Evolutionary conservation across 2,888 invertebrate species (phyloP).

Genomic region (Xestia sexstrigata): DNA sequence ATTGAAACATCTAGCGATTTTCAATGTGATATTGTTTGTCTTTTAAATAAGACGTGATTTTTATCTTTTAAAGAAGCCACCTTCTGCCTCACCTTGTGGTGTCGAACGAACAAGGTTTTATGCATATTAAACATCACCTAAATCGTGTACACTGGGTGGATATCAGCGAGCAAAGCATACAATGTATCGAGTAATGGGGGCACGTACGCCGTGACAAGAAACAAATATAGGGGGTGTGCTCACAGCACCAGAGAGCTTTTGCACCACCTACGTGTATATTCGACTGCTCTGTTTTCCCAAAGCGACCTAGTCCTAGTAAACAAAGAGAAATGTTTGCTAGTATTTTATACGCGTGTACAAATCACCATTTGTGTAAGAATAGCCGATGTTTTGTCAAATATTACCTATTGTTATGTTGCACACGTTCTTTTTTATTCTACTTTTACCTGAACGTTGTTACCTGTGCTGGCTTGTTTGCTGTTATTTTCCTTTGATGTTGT

Average conservation of each 20-base stretch:
- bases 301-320: conserved; percentile 64
- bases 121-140: conserved; percentile 62
- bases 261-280: conserved; percentile 72
- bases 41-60: conserved; percentile 58
- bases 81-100: conserved; percentile 61
- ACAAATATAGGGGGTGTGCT: conserved; percentile 79
- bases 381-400: conserved; percentile 63
- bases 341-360: conserved; percentile 66
- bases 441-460: conserved; percentile 54
- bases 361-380: conserved; percentile 66
- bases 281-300: conserved; percentile 68
- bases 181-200: conserved; percentile 79
- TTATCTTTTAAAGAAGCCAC: conserved; percentile 56
- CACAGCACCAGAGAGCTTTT: conserved; percentile 75
- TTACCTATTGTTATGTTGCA: conserved; percentile 53
- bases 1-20: conserved; percentile 42
- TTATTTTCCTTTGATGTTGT: conserved; percentile 47
- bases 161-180: conserved; percentile 69
- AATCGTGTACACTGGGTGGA: conserved; percentile 40
- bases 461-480: conserved; percentile 41
- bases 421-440: conserved; percentile 56
- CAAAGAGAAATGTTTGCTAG: conserved; percentile 69
- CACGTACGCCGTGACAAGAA: conserved; percentile 80
- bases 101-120: conserved; percentile 64
- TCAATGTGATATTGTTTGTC: conserved; percentile 40